A percentile compares a stretch with the other conserved stretches of the same genome.
Evolutionary conservation across 2,888 invertebrate species (phyloP).

Genomic region (Catocala fraxini): DNA sequence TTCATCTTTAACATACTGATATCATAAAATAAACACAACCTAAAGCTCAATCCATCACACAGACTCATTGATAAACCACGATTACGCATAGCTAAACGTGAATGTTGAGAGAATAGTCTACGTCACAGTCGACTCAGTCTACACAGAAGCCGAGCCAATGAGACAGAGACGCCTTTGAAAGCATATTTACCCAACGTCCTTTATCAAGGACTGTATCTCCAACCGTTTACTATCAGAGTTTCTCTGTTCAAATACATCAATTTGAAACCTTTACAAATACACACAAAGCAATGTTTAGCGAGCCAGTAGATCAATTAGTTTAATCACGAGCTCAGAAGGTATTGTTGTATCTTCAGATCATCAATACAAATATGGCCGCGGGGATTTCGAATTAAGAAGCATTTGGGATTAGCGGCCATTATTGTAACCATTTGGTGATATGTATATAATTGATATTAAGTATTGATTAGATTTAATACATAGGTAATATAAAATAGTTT

Average conservation of each 20-base stretch:
- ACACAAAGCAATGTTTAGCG: conserved; percentile 12
- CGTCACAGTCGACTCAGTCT: no score
- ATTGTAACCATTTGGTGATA: no score
- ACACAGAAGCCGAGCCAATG: not conserved
- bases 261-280: conserved; percentile 8
- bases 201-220: conserved; percentile 2
- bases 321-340: conserved; percentile 13
- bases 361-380: conserved; percentile 24
- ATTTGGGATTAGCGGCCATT: not conserved
- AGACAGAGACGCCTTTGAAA: conserved; percentile 2
- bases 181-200: conserved; percentile 3
- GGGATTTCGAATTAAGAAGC: conserved; percentile 29
- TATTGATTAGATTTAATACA: no score
- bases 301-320: conserved; percentile 15
- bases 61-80: no score
- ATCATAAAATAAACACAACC: no score
- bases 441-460: no score
- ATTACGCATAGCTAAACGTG: no score
- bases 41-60: no score
- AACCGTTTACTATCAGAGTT: conserved; percentile 1
- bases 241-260: conserved; percentile 11
- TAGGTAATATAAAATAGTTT: no score
- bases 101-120: no score
- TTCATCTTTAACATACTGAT: no score
- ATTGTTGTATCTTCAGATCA: conserved; percentile 18